A percentile compares a stretch with the other conserved stretches of the same genome.
These are phyloP conservation scores for Sebastes hubbsi DNA, from an alignment of 2,797 vertebrate genomes.

Conservation along the genomic window DNA sequence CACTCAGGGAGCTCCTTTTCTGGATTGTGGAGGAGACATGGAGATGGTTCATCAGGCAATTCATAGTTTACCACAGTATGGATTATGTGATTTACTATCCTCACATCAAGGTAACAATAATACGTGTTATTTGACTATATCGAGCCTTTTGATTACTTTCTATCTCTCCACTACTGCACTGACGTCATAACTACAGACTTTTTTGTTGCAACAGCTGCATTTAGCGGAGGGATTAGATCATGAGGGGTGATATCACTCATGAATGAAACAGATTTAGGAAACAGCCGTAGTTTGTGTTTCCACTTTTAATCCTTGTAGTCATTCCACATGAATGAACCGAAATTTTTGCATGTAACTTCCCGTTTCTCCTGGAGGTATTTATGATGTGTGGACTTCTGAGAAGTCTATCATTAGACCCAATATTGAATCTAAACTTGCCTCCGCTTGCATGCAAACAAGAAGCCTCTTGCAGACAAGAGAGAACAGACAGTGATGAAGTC, in stretches of 20 bases:
- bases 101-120: slow-evolving; percentile 81
- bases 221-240: slow-evolving; percentile 43
- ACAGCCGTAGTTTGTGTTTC: not conserved
- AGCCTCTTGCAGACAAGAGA: slow-evolving; percentile 47
- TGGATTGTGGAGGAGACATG: slow-evolving; percentile 67
- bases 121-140: slow-evolving; percentile 2
- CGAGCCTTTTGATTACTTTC: slow-evolving; percentile 14
- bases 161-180: not conserved
- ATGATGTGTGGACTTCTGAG: slow-evolving; percentile 71
- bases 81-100: slow-evolving; percentile 74
- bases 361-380: slow-evolving; percentile 71
- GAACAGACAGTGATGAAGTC: slow-evolving; percentile 32
- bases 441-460: slow-evolving; percentile 69
- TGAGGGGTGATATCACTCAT: slow-evolving; percentile 18
- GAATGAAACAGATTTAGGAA: slow-evolving; percentile 19
- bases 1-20: slow-evolving; percentile 45
- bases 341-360: slow-evolving; percentile 44
- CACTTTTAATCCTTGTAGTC: slow-evolving; percentile 1
- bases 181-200: not conserved
- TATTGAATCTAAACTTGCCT: slow-evolving; percentile 77
- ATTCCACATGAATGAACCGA: slow-evolving; percentile 16
- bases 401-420: slow-evolving; percentile 79
- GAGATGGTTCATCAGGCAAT: slow-evolving; percentile 72
- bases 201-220: slow-evolving; percentile 48
- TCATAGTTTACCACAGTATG: slow-evolving; percentile 65